A percentile compares a stretch with the other conserved stretches of the same genome.
These are phyloP conservation scores for Actenoides lindsayi DNA, from an alignment of 2,113 vertebrate genomes.

Conservation along the genomic window DNA sequence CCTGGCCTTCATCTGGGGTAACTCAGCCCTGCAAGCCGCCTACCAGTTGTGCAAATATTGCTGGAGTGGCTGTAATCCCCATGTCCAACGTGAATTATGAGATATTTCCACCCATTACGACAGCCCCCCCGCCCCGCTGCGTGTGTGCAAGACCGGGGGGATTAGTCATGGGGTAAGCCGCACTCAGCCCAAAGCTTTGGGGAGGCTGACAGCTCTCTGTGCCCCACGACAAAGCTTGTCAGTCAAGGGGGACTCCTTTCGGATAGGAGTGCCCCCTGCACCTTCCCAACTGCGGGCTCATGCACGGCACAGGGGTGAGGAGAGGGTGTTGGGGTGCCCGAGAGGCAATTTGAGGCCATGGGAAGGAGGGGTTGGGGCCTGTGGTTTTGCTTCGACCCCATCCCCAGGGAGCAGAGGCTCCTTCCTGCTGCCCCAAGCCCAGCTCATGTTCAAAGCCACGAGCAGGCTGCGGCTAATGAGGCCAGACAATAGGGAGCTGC, in stretches of 20 bases:
- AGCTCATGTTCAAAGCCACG: conserved; percentile 1
- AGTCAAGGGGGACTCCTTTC: not conserved
- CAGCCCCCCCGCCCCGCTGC: not conserved
- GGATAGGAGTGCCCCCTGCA: not conserved
- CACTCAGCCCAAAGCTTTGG: not conserved
- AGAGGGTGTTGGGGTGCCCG: not conserved
- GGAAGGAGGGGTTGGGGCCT: not conserved
- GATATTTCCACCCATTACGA: conserved; percentile 55
- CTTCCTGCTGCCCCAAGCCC: conserved; percentile 8
- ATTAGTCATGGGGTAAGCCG: conserved; percentile 47
- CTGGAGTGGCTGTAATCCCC: conserved; percentile 68
- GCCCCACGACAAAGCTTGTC: accelerated
- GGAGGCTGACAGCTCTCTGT: not conserved
- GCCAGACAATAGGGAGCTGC: conserved; percentile 39
- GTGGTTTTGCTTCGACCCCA: not conserved
- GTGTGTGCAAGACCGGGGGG: conserved; percentile 28
- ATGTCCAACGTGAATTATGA: conserved; percentile 65
- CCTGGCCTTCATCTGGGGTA: not conserved
- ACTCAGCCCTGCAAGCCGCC: conserved; percentile 70
- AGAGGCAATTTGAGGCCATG: not conserved
- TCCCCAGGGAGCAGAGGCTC: conserved; percentile 21
- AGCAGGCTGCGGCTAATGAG: not conserved
- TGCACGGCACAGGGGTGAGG: not conserved
- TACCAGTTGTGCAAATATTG: conserved; percentile 69
- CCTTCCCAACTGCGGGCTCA: not conserved